A percentile compares a stretch with the other conserved stretches of the same genome.
Conservation (phyloP, 2,888 invertebrate species). For the Xestia xanthographa region DNA sequence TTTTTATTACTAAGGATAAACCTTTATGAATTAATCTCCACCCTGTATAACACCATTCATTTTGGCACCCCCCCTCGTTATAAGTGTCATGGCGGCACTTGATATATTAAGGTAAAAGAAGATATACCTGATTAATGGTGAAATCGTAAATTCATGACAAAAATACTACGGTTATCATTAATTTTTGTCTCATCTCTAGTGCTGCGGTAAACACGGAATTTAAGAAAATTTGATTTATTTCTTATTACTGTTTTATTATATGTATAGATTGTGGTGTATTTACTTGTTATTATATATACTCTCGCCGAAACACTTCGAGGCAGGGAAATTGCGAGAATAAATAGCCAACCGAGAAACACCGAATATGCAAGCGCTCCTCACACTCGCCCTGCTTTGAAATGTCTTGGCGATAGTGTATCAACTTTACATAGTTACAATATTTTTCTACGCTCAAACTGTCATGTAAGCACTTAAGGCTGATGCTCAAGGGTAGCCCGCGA, state of each 20-base stretch:
- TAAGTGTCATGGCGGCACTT: constrained; percentile 25
- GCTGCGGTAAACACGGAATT: neutral
- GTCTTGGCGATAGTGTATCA: too few species aligned
- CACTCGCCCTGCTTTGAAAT: too few species aligned
- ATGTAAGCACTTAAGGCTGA: too few species aligned
- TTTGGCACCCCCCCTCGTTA: constrained; percentile 27
- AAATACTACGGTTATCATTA: neutral
- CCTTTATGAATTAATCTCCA: constrained; percentile 49
- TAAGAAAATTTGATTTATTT: neutral
- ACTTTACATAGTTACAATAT: neutral
- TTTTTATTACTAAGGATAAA: constrained; percentile 54
- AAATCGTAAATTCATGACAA: constrained; percentile 11
- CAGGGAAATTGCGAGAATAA: too few species aligned
- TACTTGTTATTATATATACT: too few species aligned
- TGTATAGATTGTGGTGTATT: too few species aligned
- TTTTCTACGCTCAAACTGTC: neutral
- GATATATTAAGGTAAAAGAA: constrained; percentile 31
- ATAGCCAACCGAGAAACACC: neutral
- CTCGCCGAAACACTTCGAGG: too few species aligned
- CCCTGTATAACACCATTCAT: constrained; percentile 25
- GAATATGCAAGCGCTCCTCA: neutral
- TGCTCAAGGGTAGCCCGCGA: too few species aligned
- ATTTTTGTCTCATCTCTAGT: neutral
- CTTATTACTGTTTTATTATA: too few species aligned
- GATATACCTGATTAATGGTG: constrained; percentile 4